These are phyloP conservation scores for Todiramphus chloris DNA, from an alignment of 2,113 vertebrate species.

Conservation along the genomic window DNA sequence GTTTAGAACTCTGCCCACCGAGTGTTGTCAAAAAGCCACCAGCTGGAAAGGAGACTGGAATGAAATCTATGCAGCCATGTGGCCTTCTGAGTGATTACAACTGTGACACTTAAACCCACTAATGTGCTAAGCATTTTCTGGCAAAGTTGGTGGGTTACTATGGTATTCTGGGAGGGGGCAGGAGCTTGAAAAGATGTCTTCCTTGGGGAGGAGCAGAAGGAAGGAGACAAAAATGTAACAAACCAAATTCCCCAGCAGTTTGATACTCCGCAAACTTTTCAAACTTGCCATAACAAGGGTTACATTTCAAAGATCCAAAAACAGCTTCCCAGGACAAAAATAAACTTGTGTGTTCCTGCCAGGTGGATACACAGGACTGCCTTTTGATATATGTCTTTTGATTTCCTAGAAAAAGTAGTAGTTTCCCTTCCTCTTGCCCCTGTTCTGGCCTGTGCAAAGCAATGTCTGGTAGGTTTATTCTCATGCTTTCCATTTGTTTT, in stretches of 20 bases:
- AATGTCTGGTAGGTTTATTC: not conserved
- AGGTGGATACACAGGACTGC: conserved; percentile 5
- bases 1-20: conserved; percentile 52
- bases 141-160: conserved; percentile 46
- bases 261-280: not conserved
- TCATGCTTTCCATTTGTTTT: not conserved
- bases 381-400: conserved; percentile 3
- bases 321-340: conserved; percentile 20
- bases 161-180: conserved; percentile 60
- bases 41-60: conserved; percentile 69
- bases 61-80: conserved; percentile 67
- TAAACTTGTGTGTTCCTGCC: conserved; percentile 30
- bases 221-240: conserved; percentile 44
- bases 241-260: not conserved
- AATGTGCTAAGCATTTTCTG: conserved; percentile 78
- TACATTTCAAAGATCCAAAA: conserved; percentile 30
- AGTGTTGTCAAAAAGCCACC: conserved; percentile 66
- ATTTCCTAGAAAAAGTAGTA: conserved; percentile 35
- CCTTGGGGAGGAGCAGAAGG: not conserved
- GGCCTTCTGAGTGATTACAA: conserved; percentile 52
- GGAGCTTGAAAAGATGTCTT: conserved; percentile 26
- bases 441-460: not conserved
- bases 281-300: not conserved
- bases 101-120: conserved; percentile 65
- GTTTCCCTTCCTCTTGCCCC: not conserved